Evolutionary conservation across 2,888 invertebrate genomes (phyloP), one percentile per base, ranked within the genome.

Genomic region (Onthophagus sagittarius): DNA sequence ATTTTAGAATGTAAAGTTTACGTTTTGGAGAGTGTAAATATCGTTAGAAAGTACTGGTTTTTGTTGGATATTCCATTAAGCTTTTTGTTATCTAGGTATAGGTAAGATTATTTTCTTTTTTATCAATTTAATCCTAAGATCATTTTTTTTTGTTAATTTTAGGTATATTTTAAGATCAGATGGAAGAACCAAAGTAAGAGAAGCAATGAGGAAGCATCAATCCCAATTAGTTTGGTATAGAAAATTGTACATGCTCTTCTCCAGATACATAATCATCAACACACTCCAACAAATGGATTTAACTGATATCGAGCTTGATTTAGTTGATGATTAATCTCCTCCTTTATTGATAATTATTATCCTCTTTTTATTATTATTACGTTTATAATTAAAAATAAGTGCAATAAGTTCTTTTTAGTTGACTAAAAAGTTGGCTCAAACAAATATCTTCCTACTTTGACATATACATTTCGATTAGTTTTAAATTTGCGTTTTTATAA

Each of bases 141-240:
- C n/a, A 6, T 63, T 15, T 3, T n/a, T 9, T 67, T 67, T n/a
- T 15, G 0, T 9, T 32, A 53, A 75, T 84, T 86, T 75, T 82
- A 92, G 92, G 86, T 92, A 90, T 83, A 90, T 92, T 83, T 87
- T 91, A 53, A 88, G 88, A 73, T 89, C 89, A 87, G 86, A 87
- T 4, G 90, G 91, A 77, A 88, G 90, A 71, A 82, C 86, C 2
- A 84, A 87, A 23, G 85, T 93, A 31, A 88, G 93, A 83, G 86
- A 88, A 77, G 97, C 97, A 2, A 97, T 98, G 97, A 88, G 88
- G 77, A 89, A 90, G 72, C 97, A 99, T 84, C 86, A 88, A 78
- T 95, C 96, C n/a, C 99, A 99, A 85, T 91, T 96, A 87, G 91
- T 95, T 62, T 99, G 99, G 99, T 99, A 95, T 86, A 90, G 99